Conservation (phyloP, 2,113 vertebrate species). For the Poeciliopsis prolifica region DNA sequence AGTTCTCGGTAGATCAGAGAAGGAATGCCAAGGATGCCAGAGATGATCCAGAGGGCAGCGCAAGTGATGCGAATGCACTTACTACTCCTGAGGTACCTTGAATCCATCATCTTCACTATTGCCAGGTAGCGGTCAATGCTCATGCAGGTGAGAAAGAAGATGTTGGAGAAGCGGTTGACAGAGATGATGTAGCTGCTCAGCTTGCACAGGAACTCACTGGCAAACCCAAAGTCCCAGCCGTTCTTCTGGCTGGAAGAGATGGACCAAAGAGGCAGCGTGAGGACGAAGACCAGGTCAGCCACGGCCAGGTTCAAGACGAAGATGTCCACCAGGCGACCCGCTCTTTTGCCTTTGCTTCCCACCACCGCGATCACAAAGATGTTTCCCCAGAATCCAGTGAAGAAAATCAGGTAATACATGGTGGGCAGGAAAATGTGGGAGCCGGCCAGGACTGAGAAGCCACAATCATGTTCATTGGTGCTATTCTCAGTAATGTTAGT, state of each 20-base stretch:
- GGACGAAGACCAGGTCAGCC: constrained; percentile 85
- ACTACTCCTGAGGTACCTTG: constrained; percentile 70
- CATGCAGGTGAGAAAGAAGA: constrained; percentile 85
- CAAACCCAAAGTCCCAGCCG: constrained; percentile 77
- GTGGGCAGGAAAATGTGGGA: constrained; percentile 75
- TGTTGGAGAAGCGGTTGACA: constrained; percentile 87
- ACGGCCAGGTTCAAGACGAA: constrained; percentile 86
- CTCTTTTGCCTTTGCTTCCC: constrained; percentile 42
- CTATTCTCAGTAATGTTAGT: background rate
- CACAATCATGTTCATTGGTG: accelerated
- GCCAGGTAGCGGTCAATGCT: constrained; percentile 82
- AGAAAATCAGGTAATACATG: constrained; percentile 83
- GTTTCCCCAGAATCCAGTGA: constrained; percentile 84
- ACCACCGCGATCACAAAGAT: constrained; percentile 83
- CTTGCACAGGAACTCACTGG: constrained; percentile 79
- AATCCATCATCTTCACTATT: constrained; percentile 79
- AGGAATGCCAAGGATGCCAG: constrained; percentile 80
- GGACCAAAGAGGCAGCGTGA: constrained; percentile 87
- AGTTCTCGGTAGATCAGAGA: constrained; percentile 74
- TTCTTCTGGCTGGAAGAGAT: constrained; percentile 59
- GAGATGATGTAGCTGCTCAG: constrained; percentile 84
- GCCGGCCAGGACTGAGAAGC: constrained; percentile 46
- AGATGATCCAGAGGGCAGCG: constrained; percentile 75
- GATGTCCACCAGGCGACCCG: constrained; percentile 83
- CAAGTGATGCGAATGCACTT: constrained; percentile 69